Conservation (phyloP, 2,797 vertebrate species). For the Taenioides sp. region DNA sequence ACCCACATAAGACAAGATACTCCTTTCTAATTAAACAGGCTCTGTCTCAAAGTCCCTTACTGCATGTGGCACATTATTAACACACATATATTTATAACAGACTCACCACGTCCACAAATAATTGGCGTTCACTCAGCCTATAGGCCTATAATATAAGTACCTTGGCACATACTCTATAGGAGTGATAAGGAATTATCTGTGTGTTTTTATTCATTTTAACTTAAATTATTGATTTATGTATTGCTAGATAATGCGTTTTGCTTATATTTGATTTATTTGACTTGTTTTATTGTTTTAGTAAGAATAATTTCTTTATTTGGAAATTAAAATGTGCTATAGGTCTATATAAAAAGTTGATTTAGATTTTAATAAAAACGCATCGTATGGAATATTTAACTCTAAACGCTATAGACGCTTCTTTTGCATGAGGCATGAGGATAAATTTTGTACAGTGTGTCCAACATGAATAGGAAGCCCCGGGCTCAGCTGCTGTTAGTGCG, state of each 20-base stretch:
- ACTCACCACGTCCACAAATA: slow-evolving; percentile 42
- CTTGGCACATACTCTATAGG: background rate
- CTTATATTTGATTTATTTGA: too few relatives aligned
- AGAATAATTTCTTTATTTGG: too few relatives aligned
- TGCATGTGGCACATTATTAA: slow-evolving; percentile 41
- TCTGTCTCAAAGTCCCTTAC: slow-evolving; percentile 47
- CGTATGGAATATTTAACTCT: background rate
- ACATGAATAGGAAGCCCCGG: slow-evolving; percentile 55
- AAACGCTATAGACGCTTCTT: background rate
- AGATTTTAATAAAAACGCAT: too few relatives aligned
- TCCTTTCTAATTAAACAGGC: slow-evolving; percentile 61
- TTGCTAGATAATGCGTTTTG: too few relatives aligned
- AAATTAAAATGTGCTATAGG: too few relatives aligned
- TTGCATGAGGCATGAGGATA: background rate
- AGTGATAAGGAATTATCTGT: background rate
- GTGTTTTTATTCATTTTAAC: too few relatives aligned
- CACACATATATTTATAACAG: slow-evolving; percentile 48
- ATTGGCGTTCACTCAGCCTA: slow-evolving; percentile 22
- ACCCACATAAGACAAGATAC: slow-evolving; percentile 62
- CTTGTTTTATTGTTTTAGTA: too few relatives aligned
- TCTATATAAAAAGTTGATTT: too few relatives aligned
- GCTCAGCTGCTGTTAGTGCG: slow-evolving; percentile 48
- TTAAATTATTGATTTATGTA: too few relatives aligned
- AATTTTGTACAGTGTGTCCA: slow-evolving; percentile 16
- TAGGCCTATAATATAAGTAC: background rate